phyloP scores from a whole-genome alignment of 2,113 vertebrate species.

The Hemiscyllium ocellatum region DNA sequence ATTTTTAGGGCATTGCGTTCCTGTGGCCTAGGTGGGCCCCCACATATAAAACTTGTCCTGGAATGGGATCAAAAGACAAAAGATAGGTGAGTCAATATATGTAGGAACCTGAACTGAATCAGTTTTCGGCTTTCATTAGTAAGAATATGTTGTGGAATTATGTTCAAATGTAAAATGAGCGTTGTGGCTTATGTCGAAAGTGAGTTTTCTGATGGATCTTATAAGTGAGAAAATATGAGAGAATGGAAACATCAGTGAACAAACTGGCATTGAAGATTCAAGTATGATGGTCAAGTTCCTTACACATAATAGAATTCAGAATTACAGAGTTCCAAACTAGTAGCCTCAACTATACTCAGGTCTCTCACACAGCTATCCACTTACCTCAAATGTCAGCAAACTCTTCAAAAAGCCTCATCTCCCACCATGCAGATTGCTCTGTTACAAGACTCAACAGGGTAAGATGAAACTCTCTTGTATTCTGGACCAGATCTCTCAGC shows the following conservation, averaged over 20 bases:
- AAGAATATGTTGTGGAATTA: background rate
- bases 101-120: background rate
- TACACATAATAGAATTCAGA: background rate
- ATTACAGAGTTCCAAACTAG: background rate
- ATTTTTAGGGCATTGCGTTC: conserved; percentile 70
- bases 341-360: background rate
- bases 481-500: background rate
- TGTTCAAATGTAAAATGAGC: background rate
- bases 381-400: background rate
- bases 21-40: conserved; percentile 70
- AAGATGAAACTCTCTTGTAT: background rate
- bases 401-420: background rate
- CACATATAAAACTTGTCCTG: conserved; percentile 76
- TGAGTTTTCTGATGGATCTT: background rate
- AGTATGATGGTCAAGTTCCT: background rate
- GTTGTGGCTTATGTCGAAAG: background rate
- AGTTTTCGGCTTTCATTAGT: background rate
- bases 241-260: background rate
- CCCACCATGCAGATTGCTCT: background rate
- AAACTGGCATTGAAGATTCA: background rate
- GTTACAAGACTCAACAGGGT: background rate
- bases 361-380: background rate
- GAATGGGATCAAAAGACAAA: conserved; percentile 81
- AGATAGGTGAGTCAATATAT: conserved; percentile 69
- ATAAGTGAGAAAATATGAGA: background rate